A percentile compares a stretch with the other conserved stretches of the same genome.
Conservation (phyloP, 2,797 vertebrate genomes). For the Falco peregrinus region DNA sequence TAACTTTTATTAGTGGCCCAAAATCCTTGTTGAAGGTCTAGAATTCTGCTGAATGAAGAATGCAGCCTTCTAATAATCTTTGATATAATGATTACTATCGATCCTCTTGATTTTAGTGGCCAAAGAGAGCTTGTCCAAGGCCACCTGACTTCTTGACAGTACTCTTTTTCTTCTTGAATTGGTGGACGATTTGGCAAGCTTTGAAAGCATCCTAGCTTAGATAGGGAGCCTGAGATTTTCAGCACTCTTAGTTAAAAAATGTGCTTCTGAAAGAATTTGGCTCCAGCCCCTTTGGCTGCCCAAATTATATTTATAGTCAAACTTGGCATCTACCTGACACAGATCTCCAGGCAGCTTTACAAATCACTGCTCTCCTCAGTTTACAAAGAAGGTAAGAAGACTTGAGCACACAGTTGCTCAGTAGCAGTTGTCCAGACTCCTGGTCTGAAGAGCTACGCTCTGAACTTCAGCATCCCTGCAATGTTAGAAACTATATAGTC, state of each 20-base stretch:
- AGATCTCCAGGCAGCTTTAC: neutral
- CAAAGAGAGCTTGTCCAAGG: neutral
- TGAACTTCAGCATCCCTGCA: neutral
- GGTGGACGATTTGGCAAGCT: neutral
- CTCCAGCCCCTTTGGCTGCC: neutral
- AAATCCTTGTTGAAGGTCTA: neutral
- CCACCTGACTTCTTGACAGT: neutral
- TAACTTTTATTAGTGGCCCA: neutral
- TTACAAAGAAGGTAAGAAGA: neutral
- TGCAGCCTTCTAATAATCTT: neutral
- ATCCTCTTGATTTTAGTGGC: neutral
- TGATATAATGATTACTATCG: neutral
- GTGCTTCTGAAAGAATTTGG: neutral
- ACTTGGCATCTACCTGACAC: neutral
- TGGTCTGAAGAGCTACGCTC: neutral
- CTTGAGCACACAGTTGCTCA: neutral
- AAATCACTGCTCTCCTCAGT: neutral
- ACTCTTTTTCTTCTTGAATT: neutral
- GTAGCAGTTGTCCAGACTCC: neutral
- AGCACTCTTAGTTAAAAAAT: neutral
- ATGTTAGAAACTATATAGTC: neutral
- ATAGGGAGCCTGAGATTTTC: neutral
- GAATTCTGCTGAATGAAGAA: neutral
- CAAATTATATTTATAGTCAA: conserved; percentile 10
- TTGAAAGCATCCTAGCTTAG: neutral